Conservation (phyloP, 2,888 invertebrate genomes). For the Rhamphomyia laevipes region DNA sequence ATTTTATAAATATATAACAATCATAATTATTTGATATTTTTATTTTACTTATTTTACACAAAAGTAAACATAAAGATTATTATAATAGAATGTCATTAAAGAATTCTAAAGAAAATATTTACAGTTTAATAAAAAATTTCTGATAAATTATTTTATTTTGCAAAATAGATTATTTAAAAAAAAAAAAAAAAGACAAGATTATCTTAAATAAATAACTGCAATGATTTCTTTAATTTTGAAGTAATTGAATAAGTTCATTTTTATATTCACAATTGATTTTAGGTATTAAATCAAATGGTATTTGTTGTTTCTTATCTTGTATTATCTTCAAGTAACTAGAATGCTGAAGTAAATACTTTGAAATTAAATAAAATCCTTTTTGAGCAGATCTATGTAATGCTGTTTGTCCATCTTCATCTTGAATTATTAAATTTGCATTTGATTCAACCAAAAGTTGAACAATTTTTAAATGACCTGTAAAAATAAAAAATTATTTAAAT, state of each 20-base stretch:
- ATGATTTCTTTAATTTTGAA: not conserved
- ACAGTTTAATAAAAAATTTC: too few species aligned
- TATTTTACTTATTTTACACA: too few species aligned
- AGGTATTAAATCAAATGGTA: conserved; percentile 36
- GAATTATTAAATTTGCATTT: conserved; percentile 49
- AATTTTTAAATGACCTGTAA: conserved; percentile 50
- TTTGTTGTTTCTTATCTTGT: conserved; percentile 38
- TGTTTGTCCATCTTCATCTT: conserved; percentile 71
- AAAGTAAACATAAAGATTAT: too few species aligned
- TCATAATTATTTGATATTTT: too few species aligned
- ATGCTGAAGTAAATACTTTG: conserved; percentile 27
- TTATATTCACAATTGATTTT: conserved; percentile 8
- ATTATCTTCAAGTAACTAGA: conserved; percentile 29
- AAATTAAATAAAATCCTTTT: conserved; percentile 39
- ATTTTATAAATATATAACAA: too few species aligned
- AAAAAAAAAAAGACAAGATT: not conserved
- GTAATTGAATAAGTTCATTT: not conserved
- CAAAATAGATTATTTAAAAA: too few species aligned
- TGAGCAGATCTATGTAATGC: conserved; percentile 64
- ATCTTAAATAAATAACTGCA: too few species aligned
- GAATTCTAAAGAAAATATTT: too few species aligned
- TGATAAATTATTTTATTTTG: too few species aligned
- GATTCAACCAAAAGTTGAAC: conserved; percentile 52
- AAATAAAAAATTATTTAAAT: conserved; percentile 6
- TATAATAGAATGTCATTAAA: too few species aligned